A percentile compares a stretch with the other conserved stretches of the same genome.
These are phyloP conservation scores for Drosophila takahashii DNA, from an alignment of 1,140 invertebrate genomes.

Conservation along the genomic window DNA sequence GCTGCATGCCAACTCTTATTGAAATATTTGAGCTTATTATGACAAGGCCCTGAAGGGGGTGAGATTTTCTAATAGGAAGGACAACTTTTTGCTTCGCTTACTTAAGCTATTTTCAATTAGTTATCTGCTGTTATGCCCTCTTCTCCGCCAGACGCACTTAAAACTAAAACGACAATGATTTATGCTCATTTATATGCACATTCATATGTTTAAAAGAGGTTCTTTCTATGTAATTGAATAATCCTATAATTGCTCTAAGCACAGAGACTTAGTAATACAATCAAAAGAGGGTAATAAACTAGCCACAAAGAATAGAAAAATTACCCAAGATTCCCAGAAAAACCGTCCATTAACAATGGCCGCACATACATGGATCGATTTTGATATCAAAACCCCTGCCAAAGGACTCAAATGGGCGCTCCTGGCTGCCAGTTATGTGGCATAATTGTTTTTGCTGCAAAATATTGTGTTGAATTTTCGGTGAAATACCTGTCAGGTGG, in stretches of 20 bases:
- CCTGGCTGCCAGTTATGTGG: constrained; percentile 16
- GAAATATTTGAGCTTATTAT: constrained; percentile 62
- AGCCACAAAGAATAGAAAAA: background rate
- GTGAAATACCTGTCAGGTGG: constrained; percentile 76
- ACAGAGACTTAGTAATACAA: constrained; percentile 7
- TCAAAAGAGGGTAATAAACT: background rate
- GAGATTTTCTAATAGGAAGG: background rate
- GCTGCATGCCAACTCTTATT: constrained; percentile 72
- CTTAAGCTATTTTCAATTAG: constrained; percentile 35
- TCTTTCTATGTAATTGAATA: constrained; percentile 51
- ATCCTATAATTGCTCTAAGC: constrained; percentile 41
- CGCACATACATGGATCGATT: background rate
- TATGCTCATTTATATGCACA: constrained; percentile 57
- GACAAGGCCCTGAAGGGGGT: background rate
- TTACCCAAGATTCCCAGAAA: background rate
- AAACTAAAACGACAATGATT: constrained; percentile 48
- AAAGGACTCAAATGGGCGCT: background rate
- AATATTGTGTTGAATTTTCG: constrained; percentile 67
- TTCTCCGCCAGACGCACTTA: background rate
- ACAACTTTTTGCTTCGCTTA: constrained; percentile 15
- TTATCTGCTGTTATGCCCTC: background rate
- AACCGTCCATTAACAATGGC: background rate
- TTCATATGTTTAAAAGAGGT: constrained; percentile 40
- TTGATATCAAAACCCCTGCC: too few relatives aligned
- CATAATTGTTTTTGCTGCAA: constrained; percentile 72